Conservation (phyloP, 30 jellyfish, hydroid and myxozoan genomes). For the Rhopilema esculentum region DNA sequence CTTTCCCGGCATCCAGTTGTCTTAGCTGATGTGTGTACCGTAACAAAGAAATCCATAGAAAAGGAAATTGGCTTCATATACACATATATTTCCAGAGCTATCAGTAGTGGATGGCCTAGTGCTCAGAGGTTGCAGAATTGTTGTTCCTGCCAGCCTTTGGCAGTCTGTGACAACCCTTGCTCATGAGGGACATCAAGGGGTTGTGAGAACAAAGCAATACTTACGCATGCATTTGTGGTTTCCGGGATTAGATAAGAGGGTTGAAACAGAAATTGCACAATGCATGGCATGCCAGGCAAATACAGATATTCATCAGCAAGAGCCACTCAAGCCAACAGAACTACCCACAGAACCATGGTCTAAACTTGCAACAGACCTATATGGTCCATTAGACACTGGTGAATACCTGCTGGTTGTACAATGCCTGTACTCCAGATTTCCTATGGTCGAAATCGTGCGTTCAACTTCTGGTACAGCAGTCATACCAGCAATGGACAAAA, state of each 20-base stretch:
- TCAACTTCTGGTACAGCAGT: conserved; percentile 43
- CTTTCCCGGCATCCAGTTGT: conserved; percentile 37
- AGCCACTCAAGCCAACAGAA: conserved; percentile 33
- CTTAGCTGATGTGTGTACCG: conserved; percentile 39
- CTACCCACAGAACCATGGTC: conserved; percentile 57
- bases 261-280: not conserved
- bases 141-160: conserved; percentile 31
- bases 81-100: conserved; percentile 7
- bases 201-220: conserved; percentile 26
- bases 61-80: conserved; percentile 28
- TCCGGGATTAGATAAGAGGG: conserved; percentile 45
- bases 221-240: conserved; percentile 67
- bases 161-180: conserved; percentile 8
- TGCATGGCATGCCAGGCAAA: conserved; percentile 61
- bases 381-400: conserved; percentile 29
- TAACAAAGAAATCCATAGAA: conserved; percentile 28
- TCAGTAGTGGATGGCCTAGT: conserved; percentile 28
- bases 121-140: conserved; percentile 24
- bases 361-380: conserved; percentile 13
- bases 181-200: conserved; percentile 80
- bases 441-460: conserved; percentile 50
- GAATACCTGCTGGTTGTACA: conserved; percentile 61
- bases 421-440: conserved; percentile 50
- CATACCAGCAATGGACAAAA: conserved; percentile 45
- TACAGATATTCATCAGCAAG: conserved; percentile 33